Conservation (phyloP, 2,797 vertebrate genomes). For the Sebastes nivosus region DNA sequence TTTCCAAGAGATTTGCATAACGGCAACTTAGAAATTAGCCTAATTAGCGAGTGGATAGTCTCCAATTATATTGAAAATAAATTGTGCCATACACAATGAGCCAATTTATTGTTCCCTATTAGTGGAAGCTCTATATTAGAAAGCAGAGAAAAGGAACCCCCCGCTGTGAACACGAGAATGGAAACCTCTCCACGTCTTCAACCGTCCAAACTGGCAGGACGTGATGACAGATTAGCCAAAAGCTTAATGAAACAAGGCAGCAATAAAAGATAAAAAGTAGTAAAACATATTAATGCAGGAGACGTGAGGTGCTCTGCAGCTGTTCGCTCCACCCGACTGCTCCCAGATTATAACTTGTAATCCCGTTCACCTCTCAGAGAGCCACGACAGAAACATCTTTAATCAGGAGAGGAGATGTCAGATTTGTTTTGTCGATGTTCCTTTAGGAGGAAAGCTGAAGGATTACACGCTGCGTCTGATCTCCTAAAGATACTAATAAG, state of each 20-base stretch:
- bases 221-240: constrained; percentile 58
- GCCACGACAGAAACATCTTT: constrained; percentile 16
- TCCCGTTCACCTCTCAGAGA: constrained; percentile 4
- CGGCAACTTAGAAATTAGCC: constrained; percentile 41
- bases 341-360: constrained; percentile 73
- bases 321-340: constrained; percentile 45
- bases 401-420: constrained; percentile 3
- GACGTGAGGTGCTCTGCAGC: constrained; percentile 43
- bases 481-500: constrained; percentile 26
- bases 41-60: constrained; percentile 65
- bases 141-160: constrained; percentile 40
- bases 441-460: neutral
- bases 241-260: constrained; percentile 39
- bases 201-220: constrained; percentile 75
- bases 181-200: constrained; percentile 65
- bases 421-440: constrained; percentile 13
- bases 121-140: constrained; percentile 29
- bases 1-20: constrained; percentile 60
- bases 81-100: constrained; percentile 36
- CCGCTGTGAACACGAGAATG: constrained; percentile 69
- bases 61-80: constrained; percentile 61
- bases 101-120: constrained; percentile 62
- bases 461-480: constrained; percentile 28
- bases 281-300: neutral
- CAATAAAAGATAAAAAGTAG: neutral